These are phyloP conservation scores for Pecten maximus DNA, from an alignment of 2,888 invertebrate genomes.

Conservation along the genomic window DNA sequence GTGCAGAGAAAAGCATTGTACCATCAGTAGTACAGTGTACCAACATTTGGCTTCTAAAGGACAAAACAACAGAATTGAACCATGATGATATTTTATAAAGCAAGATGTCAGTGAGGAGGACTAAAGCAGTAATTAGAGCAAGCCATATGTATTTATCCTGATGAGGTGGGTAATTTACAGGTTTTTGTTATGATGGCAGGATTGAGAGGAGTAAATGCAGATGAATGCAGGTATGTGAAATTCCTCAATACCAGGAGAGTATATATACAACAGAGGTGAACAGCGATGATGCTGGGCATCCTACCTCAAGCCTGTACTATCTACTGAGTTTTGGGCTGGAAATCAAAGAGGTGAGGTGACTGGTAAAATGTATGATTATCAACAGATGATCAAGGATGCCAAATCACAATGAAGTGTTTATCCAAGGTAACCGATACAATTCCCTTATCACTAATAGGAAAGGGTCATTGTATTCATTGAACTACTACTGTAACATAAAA, in stretches of 20 bases:
- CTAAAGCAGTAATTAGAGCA: neutral
- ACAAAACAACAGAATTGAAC: neutral
- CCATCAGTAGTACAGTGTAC: neutral
- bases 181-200: neutral
- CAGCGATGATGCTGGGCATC: slow-evolving; percentile 10
- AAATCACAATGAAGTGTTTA: neutral
- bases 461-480: neutral
- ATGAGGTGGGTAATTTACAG: neutral
- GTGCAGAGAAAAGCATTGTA: neutral
- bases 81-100: neutral
- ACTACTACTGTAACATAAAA: too few species aligned
- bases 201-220: neutral
- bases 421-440: too few species aligned
- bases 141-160: neutral
- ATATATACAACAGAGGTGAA: slow-evolving; percentile 30
- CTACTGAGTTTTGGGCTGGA: slow-evolving; percentile 35
- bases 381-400: neutral
- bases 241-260: neutral
- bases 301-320: slow-evolving; percentile 30
- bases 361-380: slow-evolving; percentile 6
- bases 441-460: too few species aligned
- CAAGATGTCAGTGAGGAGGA: neutral
- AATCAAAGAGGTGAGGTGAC: slow-evolving; percentile 19
- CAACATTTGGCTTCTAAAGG: neutral
- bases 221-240: neutral